phyloP scores from a whole-genome alignment of 2,888 invertebrate genomes.

The Blera fallax region DNA sequence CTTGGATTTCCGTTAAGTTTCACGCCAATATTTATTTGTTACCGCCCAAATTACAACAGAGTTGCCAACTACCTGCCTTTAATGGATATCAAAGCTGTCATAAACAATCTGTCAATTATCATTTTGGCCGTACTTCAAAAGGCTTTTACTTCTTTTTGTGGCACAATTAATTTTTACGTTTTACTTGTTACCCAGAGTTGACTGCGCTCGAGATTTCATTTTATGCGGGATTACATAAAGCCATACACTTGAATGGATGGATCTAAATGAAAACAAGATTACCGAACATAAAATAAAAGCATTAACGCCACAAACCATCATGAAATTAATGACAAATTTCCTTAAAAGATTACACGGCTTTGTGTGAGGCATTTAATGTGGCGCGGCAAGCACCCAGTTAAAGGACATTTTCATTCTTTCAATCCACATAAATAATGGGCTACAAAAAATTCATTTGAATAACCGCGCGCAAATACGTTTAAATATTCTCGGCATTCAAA shows the following conservation, averaged over 20 bases:
- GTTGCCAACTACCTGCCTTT: background rate
- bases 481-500: slow-evolving; percentile 36
- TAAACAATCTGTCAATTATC: background rate
- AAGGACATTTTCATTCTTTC: background rate
- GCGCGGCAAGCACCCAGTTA: slow-evolving; percentile 5
- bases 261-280: slow-evolving; percentile 7
- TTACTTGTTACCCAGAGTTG: background rate
- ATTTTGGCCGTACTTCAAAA: background rate
- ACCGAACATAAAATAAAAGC: slow-evolving; percentile 23
- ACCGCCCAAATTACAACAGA: too few species aligned
- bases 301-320: slow-evolving; percentile 28
- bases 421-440: slow-evolving; percentile 1
- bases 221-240: slow-evolving; percentile 7
- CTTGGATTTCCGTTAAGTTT: too few species aligned
- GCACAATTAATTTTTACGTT: slow-evolving; percentile 29
- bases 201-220: slow-evolving; percentile 2
- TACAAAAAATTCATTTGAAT: slow-evolving; percentile 2
- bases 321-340: slow-evolving; percentile 45
- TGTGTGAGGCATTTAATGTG: slow-evolving; percentile 1
- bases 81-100: background rate
- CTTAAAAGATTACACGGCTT: slow-evolving; percentile 25
- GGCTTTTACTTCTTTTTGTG: background rate
- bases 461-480: background rate
- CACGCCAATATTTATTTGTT: too few species aligned
- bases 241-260: background rate